Conservation (phyloP, 2,888 invertebrate species). For the Drosophila incognita region DNA sequence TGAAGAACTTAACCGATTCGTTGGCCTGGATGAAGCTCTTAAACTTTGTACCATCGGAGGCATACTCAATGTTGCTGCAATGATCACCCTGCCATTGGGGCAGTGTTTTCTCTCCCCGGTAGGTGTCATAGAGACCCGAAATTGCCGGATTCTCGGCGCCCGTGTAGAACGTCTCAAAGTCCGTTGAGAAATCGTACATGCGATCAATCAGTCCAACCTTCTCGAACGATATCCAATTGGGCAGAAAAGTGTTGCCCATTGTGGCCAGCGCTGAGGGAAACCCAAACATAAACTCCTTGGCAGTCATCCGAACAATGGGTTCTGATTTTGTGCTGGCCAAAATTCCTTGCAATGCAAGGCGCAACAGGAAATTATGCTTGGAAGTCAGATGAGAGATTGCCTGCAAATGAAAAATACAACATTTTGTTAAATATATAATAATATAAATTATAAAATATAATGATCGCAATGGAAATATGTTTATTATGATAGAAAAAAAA, state of each 20-base stretch:
- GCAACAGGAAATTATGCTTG: conserved; percentile 87
- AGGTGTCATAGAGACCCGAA: conserved; percentile 91
- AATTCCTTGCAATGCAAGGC: conserved; percentile 89
- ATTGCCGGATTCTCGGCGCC: conserved; percentile 88
- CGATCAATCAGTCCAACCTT: conserved; percentile 95
- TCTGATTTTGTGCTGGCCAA: conserved; percentile 89
- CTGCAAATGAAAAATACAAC: conserved; percentile 86
- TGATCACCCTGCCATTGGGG: conserved; percentile 91
- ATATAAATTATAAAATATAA: too few relatives aligned
- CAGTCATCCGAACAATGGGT: conserved; percentile 92
- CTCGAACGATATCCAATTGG: conserved; percentile 94
- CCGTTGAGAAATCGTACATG: conserved; percentile 94
- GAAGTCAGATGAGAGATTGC: conserved; percentile 92
- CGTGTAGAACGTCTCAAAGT: conserved; percentile 91
- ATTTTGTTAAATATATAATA: background rate
- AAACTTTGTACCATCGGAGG: conserved; percentile 95
- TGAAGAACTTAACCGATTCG: conserved; percentile 90
- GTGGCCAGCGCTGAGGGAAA: conserved; percentile 93
- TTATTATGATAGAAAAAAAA: background rate
- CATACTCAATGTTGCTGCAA: conserved; percentile 91
- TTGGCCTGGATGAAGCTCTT: conserved; percentile 89
- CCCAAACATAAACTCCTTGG: conserved; percentile 95
- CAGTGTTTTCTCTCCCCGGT: conserved; percentile 89
- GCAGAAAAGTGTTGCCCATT: conserved; percentile 92
- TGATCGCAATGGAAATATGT: background rate